Evolutionary conservation across 1,140 invertebrate species (phyloP).

Genomic region (Thereuonema tuberculata): DNA sequence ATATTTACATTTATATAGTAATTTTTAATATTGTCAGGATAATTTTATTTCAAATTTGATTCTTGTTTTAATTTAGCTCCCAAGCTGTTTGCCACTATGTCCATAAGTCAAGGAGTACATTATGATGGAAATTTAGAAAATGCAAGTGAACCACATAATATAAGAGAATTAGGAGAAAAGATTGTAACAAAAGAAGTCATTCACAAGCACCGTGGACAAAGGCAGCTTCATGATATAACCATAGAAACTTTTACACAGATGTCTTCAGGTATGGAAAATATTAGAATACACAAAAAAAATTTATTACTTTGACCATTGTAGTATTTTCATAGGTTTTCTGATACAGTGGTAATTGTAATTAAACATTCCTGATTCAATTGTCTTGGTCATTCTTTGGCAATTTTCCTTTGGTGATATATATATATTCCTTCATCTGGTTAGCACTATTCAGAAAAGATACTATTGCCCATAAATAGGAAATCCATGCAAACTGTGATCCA

Average conservation of each 20-base stretch:
- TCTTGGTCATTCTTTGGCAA: too few relatives aligned
- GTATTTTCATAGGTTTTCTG: not conserved
- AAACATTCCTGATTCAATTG: too few relatives aligned
- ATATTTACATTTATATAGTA: not conserved
- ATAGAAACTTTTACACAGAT: constrained; percentile 41
- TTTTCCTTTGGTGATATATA: not conserved
- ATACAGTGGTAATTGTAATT: not conserved
- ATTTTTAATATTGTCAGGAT: constrained; percentile 4
- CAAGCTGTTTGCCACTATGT: not conserved
- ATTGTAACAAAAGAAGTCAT: constrained; percentile 5
- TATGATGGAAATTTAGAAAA: not conserved
- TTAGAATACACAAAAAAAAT: not conserved
- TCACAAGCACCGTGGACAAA: constrained; percentile 34
- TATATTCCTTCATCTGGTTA: too few relatives aligned
- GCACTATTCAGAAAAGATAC: not conserved
- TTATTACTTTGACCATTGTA: not conserved
- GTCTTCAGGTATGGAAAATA: constrained; percentile 6
- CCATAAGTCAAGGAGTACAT: not conserved
- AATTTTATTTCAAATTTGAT: not conserved
- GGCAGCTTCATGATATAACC: constrained; percentile 44
- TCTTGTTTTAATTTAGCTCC: not conserved
- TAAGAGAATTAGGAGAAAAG: too few relatives aligned
- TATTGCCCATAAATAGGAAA: too few relatives aligned
- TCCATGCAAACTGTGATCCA: too few relatives aligned
- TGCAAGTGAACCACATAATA: not conserved